Evolutionary conservation across 1,140 invertebrate genomes (phyloP).

Genomic region (Galleria mellonella): DNA sequence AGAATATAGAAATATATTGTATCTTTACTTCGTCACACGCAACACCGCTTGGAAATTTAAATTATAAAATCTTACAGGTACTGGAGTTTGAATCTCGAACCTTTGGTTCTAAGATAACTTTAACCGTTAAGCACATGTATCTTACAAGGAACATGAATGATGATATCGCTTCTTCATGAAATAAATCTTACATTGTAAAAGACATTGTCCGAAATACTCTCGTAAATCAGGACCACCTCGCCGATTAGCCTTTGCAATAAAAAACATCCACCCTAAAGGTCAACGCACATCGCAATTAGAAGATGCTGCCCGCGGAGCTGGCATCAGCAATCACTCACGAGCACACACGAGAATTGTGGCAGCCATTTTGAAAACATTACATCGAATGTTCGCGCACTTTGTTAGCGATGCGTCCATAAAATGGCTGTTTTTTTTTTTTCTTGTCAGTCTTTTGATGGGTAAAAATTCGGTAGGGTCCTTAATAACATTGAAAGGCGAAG

Average conservation of each 20-base stretch:
- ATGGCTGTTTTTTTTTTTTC: conserved; percentile 4
- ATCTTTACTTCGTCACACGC: no score
- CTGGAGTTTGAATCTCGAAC: no score
- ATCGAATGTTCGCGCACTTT: conserved; percentile 16
- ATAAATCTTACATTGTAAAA: no score
- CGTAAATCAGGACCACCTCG: conserved; percentile 28
- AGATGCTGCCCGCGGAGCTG: conserved; percentile 3
- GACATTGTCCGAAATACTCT: conserved; percentile 17
- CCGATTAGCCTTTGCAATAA: not conserved
- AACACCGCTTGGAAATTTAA: no score
- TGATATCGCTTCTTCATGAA: no score
- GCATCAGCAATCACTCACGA: conserved; percentile 27
- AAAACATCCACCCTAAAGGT: conserved; percentile 1
- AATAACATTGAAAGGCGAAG: conserved; percentile 24
- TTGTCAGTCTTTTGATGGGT: conserved; percentile 12
- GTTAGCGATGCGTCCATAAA: conserved; percentile 22
- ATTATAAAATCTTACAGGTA: no score
- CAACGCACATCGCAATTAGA: conserved; percentile 28
- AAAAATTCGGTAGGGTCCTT: conserved; percentile 32
- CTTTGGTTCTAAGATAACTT: no score
- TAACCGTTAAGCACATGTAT: no score
- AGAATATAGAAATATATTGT: no score
- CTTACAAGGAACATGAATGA: no score
- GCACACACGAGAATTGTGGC: conserved; percentile 13
- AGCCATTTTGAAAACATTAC: conserved; percentile 38